These are phyloP conservation scores for Phortica magna DNA, from an alignment of 2,888 invertebrate genomes.

Conservation along the genomic window DNA sequence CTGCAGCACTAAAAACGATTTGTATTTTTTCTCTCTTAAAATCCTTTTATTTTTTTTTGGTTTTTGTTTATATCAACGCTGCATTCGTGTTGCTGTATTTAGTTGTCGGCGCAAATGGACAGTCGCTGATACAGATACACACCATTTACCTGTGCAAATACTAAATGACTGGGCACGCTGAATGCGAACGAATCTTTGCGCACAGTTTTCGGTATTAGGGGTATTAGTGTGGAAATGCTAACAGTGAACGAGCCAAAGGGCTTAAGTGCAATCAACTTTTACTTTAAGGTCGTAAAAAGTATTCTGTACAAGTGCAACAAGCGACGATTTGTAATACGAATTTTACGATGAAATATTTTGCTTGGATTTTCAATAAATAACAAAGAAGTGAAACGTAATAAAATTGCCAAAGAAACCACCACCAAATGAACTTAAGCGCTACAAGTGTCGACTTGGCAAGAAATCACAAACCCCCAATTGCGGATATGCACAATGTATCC, in stretches of 20 bases:
- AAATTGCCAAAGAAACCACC: constrained; percentile 60
- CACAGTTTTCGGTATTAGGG: constrained; percentile 19
- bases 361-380: constrained; percentile 13
- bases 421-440: constrained; percentile 34
- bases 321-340: neutral
- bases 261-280: neutral
- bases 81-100: constrained; percentile 12
- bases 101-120: constrained; percentile 25
- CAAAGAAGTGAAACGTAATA: constrained; percentile 59
- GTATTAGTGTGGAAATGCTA: constrained; percentile 15
- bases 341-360: neutral
- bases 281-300: neutral
- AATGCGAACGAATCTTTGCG: constrained; percentile 23
- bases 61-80: neutral
- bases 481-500: constrained; percentile 21
- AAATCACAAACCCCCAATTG: neutral
- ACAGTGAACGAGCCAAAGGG: neutral
- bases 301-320: neutral
- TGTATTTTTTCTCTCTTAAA: neutral
- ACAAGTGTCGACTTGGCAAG: constrained; percentile 24
- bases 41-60: neutral
- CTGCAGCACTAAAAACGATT: constrained; percentile 41
- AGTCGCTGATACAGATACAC: constrained; percentile 33
- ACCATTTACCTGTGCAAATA: constrained; percentile 56
- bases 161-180: constrained; percentile 12